Conservation (phyloP, 2,797 vertebrate genomes). For the Syngnathus rostellatus region DNA sequence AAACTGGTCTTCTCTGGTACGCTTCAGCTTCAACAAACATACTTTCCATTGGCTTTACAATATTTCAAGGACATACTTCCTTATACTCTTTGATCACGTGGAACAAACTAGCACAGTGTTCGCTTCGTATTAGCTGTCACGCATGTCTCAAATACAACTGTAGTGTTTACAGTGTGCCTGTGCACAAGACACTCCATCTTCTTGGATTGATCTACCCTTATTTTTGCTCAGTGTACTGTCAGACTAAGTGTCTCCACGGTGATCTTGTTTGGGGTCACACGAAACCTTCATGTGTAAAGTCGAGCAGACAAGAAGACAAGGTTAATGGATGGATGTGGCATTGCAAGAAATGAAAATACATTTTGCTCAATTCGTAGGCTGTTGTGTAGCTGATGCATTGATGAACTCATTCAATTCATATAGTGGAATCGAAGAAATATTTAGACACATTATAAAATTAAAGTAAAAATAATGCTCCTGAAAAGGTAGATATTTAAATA, state of each 20-base stretch:
- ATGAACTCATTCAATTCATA: background rate
- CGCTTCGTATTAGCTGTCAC: background rate
- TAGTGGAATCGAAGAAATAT: background rate
- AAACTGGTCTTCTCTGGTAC: background rate
- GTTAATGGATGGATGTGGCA: background rate
- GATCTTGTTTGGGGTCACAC: background rate
- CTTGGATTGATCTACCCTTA: background rate
- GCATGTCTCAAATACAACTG: background rate
- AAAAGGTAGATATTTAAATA: background rate
- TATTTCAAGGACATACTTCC: conserved; percentile 2
- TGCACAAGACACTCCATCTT: background rate
- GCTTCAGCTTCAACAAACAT: conserved; percentile 5
- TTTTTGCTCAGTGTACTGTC: conserved; percentile 1
- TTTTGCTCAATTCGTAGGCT: background rate
- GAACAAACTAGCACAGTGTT: background rate
- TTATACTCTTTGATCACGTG: conserved; percentile 29
- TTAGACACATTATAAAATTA: background rate
- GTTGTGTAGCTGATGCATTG: background rate
- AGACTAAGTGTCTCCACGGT: background rate
- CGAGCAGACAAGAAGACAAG: background rate
- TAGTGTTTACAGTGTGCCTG: background rate
- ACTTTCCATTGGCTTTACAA: conserved; percentile 2
- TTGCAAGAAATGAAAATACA: background rate
- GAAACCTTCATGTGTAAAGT: background rate
- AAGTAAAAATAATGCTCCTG: background rate